phyloP scores from a whole-genome alignment of 2,113 vertebrate genomes.

The Pseudorectes ferrugineus region DNA sequence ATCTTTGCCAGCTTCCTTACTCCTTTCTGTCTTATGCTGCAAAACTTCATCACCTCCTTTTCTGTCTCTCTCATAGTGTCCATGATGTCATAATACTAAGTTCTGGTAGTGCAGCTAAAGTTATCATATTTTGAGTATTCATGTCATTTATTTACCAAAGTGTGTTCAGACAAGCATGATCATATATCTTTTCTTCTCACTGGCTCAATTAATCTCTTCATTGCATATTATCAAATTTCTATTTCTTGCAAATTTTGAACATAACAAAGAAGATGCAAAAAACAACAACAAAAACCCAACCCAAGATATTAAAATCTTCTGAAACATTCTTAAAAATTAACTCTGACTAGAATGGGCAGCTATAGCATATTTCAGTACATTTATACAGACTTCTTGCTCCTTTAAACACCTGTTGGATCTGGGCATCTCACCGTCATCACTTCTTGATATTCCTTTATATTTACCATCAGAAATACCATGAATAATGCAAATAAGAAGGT shows the following conservation, averaged over 20 bases:
- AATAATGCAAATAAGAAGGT: conserved; percentile 48
- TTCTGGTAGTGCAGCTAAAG: background rate
- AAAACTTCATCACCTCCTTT: background rate
- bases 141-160: background rate
- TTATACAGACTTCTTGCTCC: background rate
- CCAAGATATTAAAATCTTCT: background rate
- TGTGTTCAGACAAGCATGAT: background rate
- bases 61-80: background rate
- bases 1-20: background rate
- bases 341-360: background rate
- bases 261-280: background rate
- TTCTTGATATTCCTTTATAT: background rate
- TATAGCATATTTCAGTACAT: background rate
- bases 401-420: background rate
- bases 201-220: background rate
- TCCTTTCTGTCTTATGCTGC: background rate
- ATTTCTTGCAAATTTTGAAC: background rate
- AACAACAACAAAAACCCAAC: background rate
- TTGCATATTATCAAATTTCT: background rate
- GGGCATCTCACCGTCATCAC: background rate
- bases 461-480: background rate
- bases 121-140: background rate
- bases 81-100: background rate
- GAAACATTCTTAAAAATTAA: background rate
- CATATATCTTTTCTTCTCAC: background rate